Evolutionary conservation across 2,888 invertebrate genomes (phyloP), one percentile per base, ranked within the genome.

Genomic region (Rhagonycha lutea): DNA sequence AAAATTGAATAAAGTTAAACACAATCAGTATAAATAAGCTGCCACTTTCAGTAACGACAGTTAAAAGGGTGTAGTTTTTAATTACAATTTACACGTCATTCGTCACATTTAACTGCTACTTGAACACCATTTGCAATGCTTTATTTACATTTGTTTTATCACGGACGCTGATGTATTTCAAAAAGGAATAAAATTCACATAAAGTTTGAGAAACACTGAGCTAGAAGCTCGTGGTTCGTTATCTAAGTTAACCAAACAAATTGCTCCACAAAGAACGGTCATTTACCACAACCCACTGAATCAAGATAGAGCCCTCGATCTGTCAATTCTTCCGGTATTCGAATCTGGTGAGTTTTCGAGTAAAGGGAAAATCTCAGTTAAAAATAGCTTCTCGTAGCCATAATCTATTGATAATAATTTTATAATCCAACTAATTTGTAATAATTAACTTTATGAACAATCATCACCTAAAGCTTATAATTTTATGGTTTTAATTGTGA

Each of bases 391-490:
- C 12, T 10, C 26, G 7, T 65, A n/a, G n/a, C 47, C 7, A 47
- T 65, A 65, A 65, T 24, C 12, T 23, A 8, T 9, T 12, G n/a
- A 24, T 65, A 12, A 65, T 24, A 18, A 62, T 10, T 23, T 14
- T 62, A n/a, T n/a, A 65, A 65, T 24, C 23, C 26, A 14, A 23
- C n/a, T 65, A 65, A 65, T 24, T 24, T 24, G 63, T 26, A 65
- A 24, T 23, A 62, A 70, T 70, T 61, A 70, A 70, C 29, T 70
- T 70, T 70, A 62, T 12, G 28, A 29, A 23, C n/a, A n/a, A 60
- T 69, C 18, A 60, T 69, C 29, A 24, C 60, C 23, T 24, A 26
- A 7, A 26, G 24, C 23, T 62, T 29, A 29, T 61, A 70, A 70
- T 70, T 61, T 70, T 63, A 70, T 63, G 9, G 8, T n/a, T 8